Base-by-base conservation (phyloP, 2,888 invertebrate genomes). In the Morpho deidamia region DNA sequence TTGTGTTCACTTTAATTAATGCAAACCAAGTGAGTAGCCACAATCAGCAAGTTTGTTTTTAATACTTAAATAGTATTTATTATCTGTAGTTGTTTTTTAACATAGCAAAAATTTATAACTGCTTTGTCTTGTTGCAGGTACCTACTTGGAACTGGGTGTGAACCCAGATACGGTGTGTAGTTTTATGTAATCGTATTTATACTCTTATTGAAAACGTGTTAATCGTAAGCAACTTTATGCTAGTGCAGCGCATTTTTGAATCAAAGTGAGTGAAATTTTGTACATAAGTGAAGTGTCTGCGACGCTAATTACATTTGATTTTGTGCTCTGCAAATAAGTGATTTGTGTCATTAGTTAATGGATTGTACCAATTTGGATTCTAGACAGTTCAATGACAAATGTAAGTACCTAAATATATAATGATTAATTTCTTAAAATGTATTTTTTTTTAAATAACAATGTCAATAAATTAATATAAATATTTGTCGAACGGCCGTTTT, bases 111-210 rank as follows among this genome's bases (percentile, higher is more conserved):
- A 78, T 76, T 83, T 75, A 84, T 75, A 70, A 74, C 69, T 70
- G 84, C 85, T 86, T 86, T 88, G 87, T 87, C 84, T 89, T 85
- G 84, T 88, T 88, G 78, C 87, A 89, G 88, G 88, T 87, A 88
- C 81, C 78, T 81, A 78, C 78, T 83, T 77, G 81, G 81, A 81
- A 79, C 82, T 81, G 86, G 87, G 87, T 89, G 87, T 87, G 87
- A 85, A 77, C 86, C 80, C 81, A 83, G 86, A 82, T 85, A 83
- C 81, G 78, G 74, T 51, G 56, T 83, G 81, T 79, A 81, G 80
- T 83, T 88, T 87, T 86, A 86, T 87, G 81, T 85, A 87, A 88
- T 83, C 81, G 78, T 80, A 78, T 76, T 76, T 65, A 64, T 62
- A 64, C 61, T 65, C 35, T 50, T 53, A 55, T 60, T 55, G 51